Conservation (phyloP, 2,113 vertebrate species). For the Otolemur garnettii region DNA sequence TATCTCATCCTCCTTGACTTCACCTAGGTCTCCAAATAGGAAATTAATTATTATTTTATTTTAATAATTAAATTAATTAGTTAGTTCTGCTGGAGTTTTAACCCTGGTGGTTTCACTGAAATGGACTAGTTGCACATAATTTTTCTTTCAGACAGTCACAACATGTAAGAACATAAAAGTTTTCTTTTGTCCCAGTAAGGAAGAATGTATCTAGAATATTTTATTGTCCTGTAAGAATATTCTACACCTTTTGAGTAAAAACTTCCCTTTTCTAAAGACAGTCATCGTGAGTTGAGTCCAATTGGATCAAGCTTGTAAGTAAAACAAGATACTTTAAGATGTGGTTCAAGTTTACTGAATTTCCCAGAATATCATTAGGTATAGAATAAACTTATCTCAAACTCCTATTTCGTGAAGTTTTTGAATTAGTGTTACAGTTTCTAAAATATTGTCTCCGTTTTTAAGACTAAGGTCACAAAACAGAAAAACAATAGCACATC, state of each 20-base stretch:
- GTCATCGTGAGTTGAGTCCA: neutral
- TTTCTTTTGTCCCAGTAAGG: neutral
- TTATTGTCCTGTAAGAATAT: neutral
- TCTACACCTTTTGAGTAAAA: neutral
- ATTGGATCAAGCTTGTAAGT: neutral
- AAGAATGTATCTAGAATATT: neutral
- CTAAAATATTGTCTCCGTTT: neutral
- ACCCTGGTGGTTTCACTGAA: neutral
- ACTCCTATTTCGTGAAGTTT: neutral
- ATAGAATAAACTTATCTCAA: neutral
- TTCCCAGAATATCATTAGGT: neutral
- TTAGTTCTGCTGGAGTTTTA: slow-evolving; percentile 7
- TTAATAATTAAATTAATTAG: neutral
- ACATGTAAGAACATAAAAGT: neutral
- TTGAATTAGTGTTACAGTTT: neutral
- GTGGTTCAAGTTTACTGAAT: neutral
- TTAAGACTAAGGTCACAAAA: neutral
- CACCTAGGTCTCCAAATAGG: neutral
- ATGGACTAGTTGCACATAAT: neutral
- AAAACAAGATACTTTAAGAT: neutral
- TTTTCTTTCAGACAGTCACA: neutral
- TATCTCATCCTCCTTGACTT: neutral
- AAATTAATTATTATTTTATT: neutral
- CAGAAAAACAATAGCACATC: neutral
- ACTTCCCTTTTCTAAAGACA: neutral